phyloP scores from a whole-genome alignment of 2,888 invertebrate species.

The Meloe dianella region DNA sequence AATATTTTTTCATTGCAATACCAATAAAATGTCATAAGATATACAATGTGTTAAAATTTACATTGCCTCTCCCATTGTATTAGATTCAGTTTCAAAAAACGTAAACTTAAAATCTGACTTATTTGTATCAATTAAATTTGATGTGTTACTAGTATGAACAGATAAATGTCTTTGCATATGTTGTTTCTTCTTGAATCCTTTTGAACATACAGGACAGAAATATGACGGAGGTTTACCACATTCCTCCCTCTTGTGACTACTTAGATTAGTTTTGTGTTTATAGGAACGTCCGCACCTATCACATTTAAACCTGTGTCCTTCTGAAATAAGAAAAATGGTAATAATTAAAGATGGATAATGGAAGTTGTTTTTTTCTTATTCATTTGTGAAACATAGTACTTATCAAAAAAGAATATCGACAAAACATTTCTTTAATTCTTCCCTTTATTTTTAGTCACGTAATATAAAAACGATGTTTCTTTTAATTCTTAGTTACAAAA shows the following conservation, averaged over 20 bases:
- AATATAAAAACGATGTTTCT: neutral
- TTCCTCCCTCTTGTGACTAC: conserved; percentile 61
- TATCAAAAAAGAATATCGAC: neutral
- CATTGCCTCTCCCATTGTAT: conserved; percentile 17
- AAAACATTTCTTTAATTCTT: neutral
- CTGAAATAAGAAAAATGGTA: conserved; percentile 6
- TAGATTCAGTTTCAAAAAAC: conserved; percentile 17
- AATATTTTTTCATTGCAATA: neutral
- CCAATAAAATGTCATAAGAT: neutral
- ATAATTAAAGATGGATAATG: neutral
- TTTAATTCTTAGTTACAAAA: neutral
- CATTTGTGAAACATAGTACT: neutral
- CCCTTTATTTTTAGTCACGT: neutral
- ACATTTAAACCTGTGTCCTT: conserved; percentile 39
- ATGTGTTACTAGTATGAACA: conserved; percentile 38
- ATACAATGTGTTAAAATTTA: neutral
- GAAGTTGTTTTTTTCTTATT: neutral
- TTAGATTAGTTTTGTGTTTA: conserved; percentile 58
- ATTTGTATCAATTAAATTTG: neutral
- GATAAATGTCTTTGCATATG: conserved; percentile 50
- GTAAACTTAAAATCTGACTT: neutral
- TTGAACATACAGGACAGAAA: conserved; percentile 59
- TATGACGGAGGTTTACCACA: conserved; percentile 62
- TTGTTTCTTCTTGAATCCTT: conserved; percentile 54
- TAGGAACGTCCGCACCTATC: conserved; percentile 51